Evolutionary conservation across 2,888 invertebrate species (phyloP).

Genomic region (Phorcus lineatus): DNA sequence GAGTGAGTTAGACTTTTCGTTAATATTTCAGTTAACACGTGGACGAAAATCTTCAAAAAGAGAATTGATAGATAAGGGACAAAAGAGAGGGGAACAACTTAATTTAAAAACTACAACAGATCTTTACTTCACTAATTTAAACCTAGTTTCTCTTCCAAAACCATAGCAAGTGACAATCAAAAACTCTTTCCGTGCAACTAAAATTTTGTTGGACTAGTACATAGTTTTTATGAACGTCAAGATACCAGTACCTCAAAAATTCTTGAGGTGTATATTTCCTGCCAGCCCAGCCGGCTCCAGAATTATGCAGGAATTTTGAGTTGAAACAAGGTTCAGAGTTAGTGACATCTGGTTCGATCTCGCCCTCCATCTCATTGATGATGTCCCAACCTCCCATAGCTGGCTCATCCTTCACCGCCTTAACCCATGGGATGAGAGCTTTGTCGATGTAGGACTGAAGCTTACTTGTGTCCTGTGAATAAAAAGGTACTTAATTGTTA

Average conservation of each 20-base stretch:
- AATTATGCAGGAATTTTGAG: constrained; percentile 45
- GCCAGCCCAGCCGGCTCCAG: constrained; percentile 66
- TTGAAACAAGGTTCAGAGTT: constrained; percentile 57
- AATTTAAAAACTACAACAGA: no score
- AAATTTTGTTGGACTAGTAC: no score
- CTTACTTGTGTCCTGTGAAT: constrained; percentile 53
- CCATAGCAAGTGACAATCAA: no score
- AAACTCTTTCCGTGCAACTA: no score
- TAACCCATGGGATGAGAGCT: constrained; percentile 62
- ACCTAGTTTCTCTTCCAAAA: no score
- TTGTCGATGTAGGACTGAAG: constrained; percentile 63
- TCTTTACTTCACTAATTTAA: no score
- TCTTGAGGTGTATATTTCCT: constrained; percentile 51
- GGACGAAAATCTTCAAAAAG: no score
- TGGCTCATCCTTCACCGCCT: constrained; percentile 54
- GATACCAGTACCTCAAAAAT: constrained; percentile 45
- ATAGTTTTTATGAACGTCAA: no score
- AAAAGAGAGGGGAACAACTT: no score
- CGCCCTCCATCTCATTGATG: constrained; percentile 67
- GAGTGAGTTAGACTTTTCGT: no score
- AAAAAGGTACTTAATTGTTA: neutral
- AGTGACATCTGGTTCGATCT: constrained; percentile 44
- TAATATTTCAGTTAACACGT: no score
- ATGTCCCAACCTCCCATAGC: constrained; percentile 69
- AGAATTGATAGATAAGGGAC: no score